Conservation (phyloP, 1,140 invertebrate genomes). For the Triops longicaudatus region DNA sequence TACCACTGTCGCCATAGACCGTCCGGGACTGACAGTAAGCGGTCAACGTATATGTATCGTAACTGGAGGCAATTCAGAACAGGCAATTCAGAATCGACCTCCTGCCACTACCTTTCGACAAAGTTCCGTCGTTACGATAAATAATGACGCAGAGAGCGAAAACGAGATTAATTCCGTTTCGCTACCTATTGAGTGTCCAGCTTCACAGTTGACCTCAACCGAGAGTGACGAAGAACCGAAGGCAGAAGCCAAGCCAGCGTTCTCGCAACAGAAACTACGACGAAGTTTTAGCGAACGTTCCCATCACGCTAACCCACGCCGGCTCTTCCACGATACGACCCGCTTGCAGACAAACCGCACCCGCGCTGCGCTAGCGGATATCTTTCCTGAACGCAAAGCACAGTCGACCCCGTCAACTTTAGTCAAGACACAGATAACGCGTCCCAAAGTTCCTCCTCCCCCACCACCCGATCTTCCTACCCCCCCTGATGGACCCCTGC, state of each 20-base stretch:
- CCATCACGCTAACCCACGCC: not conserved
- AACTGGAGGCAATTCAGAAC: constrained; percentile 18
- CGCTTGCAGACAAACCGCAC: constrained; percentile 5
- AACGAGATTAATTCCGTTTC: not conserved
- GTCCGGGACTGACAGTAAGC: constrained; percentile 26
- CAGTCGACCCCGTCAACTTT: not conserved
- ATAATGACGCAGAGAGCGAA: not conserved
- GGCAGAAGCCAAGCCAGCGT: not conserved
- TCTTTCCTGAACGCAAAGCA: constrained; percentile 17
- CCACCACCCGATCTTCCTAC: constrained; percentile 16
- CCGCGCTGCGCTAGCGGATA: not conserved
- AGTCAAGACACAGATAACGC: not conserved
- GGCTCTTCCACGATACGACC: constrained; percentile 25
- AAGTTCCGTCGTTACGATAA: constrained; percentile 21
- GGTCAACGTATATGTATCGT: constrained; percentile 27
- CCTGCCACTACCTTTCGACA: not conserved
- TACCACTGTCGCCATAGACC: constrained; percentile 26
- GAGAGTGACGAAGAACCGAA: not conserved
- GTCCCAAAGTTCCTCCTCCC: constrained; percentile 23
- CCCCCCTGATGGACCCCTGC: not conserved
- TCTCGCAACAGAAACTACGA: constrained; percentile 7
- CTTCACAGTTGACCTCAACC: not conserved
- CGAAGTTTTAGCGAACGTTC: constrained; percentile 26
- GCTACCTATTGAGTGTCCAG: not conserved
- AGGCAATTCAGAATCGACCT: not conserved